Evolutionary conservation across 2,113 vertebrate species (phyloP).

Genomic region (Chloropsis cyanopogon): DNA sequence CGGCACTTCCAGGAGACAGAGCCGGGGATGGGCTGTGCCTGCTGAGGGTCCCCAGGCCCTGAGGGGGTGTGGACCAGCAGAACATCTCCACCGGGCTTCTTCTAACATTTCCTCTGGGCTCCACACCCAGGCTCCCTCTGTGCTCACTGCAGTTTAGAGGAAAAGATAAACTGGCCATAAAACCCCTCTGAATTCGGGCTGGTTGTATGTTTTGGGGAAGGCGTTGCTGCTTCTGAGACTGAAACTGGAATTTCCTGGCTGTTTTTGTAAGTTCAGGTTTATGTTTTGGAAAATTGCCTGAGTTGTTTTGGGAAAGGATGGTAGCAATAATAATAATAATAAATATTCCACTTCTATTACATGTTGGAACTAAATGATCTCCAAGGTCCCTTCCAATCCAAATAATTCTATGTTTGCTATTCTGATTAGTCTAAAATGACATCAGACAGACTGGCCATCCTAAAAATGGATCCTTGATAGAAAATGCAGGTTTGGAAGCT

Average conservation of each 20-base stretch:
- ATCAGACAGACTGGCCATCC: background rate
- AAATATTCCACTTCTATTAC: background rate
- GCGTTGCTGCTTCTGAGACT: background rate
- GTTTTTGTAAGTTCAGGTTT: background rate
- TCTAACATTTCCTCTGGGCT: background rate
- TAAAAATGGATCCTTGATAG: background rate
- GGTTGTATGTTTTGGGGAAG: background rate
- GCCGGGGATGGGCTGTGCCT: background rate
- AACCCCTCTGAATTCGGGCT: background rate
- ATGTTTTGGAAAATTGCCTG: background rate
- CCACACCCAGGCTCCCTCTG: background rate
- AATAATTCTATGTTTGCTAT: background rate
- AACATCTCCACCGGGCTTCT: background rate
- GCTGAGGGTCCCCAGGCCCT: background rate
- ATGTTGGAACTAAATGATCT: background rate
- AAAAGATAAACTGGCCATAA: background rate
- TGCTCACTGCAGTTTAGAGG: background rate
- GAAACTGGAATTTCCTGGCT: background rate
- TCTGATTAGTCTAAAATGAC: background rate
- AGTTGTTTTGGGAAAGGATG: background rate
- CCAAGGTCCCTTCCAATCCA: background rate
- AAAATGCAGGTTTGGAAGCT: background rate
- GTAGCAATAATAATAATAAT: background rate
- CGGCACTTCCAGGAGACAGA: accelerated
- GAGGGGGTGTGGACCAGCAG: background rate